Percentiles rank a stretch among this genome's conserved stretches.
Evolutionary conservation across 2,797 vertebrate genomes (phyloP).

Genomic region (Pseudochaenichthys georgianus): DNA sequence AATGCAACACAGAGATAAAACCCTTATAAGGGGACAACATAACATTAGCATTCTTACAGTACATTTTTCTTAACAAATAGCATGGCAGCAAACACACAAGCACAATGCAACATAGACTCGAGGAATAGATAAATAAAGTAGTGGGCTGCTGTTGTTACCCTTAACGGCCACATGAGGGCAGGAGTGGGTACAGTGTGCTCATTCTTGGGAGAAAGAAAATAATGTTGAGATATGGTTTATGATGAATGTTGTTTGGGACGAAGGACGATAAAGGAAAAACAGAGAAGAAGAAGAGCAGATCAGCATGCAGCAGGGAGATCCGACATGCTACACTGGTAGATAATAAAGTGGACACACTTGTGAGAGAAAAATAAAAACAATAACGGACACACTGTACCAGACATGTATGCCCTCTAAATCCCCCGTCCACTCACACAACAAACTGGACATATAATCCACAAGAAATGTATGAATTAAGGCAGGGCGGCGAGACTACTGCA

Average conservation of each 20-base stretch:
- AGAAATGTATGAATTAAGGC: slow-evolving; percentile 79
- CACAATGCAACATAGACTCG: slow-evolving; percentile 53
- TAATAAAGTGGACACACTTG: slow-evolving; percentile 29
- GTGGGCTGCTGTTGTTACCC: slow-evolving; percentile 44
- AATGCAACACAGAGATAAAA: slow-evolving; percentile 54
- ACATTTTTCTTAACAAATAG: slow-evolving; percentile 67
- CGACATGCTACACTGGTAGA: slow-evolving; percentile 61
- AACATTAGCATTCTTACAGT: slow-evolving; percentile 61
- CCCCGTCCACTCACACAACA: slow-evolving; percentile 24
- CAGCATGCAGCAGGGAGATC: slow-evolving; percentile 61
- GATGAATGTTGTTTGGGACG: slow-evolving; percentile 55
- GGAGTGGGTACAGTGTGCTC: slow-evolving; percentile 52
- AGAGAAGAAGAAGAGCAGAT: slow-evolving; percentile 35
- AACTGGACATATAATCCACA: slow-evolving; percentile 45
- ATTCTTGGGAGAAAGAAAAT: slow-evolving; percentile 50
- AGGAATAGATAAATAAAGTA: slow-evolving; percentile 49
- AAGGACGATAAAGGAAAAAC: slow-evolving; percentile 28
- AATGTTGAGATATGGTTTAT: slow-evolving; percentile 46
- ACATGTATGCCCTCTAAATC: slow-evolving; percentile 42
- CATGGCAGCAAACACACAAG: slow-evolving; percentile 68
- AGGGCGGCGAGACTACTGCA: slow-evolving; percentile 78
- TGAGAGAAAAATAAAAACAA: slow-evolving; percentile 33
- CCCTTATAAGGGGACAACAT: slow-evolving; percentile 33
- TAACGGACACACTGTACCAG: slow-evolving; percentile 52
- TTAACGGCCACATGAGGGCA: slow-evolving; percentile 57